These are phyloP conservation scores for Siderastrea siderea DNA, from an alignment of 92 coral and sea anemone genomes.

Conservation along the genomic window DNA sequence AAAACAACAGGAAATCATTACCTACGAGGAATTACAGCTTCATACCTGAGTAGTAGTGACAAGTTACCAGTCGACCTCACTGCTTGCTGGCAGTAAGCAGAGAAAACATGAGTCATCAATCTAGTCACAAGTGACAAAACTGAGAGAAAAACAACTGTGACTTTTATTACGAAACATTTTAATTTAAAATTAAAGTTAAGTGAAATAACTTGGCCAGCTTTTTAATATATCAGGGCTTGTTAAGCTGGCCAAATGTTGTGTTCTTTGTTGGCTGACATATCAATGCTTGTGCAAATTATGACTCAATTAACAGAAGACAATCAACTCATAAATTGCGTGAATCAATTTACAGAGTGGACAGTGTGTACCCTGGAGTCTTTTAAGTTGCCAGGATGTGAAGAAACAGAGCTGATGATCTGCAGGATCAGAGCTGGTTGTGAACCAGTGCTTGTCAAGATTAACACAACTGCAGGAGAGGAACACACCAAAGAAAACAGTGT, in stretches of 20 bases:
- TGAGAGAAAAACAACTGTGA: too few relatives aligned
- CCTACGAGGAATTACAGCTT: too few relatives aligned
- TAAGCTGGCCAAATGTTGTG: neutral
- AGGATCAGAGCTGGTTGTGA: constrained; percentile 78
- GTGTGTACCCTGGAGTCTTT: constrained; percentile 84
- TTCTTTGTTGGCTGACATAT: neutral
- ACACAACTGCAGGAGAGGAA: constrained; percentile 45
- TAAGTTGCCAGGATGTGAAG: constrained; percentile 61
- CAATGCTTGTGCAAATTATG: neutral
- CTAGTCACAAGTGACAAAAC: too few relatives aligned
- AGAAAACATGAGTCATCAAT: too few relatives aligned
- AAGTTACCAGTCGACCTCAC: too few relatives aligned
- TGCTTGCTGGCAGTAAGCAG: too few relatives aligned
- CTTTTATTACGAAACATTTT: too few relatives aligned
- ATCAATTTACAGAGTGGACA: constrained; percentile 85
- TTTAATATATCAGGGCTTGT: too few relatives aligned
- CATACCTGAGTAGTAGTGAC: too few relatives aligned
- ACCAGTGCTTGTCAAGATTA: constrained; percentile 78
- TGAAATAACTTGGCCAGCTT: too few relatives aligned
- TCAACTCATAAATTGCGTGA: neutral
- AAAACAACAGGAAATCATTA: too few relatives aligned
- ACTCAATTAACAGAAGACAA: neutral
- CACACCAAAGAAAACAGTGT: constrained; percentile 12
- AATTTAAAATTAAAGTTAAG: too few relatives aligned
- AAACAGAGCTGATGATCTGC: constrained; percentile 72